Conservation (phyloP, 2,888 invertebrate species). For the Eristalis pertinax region DNA sequence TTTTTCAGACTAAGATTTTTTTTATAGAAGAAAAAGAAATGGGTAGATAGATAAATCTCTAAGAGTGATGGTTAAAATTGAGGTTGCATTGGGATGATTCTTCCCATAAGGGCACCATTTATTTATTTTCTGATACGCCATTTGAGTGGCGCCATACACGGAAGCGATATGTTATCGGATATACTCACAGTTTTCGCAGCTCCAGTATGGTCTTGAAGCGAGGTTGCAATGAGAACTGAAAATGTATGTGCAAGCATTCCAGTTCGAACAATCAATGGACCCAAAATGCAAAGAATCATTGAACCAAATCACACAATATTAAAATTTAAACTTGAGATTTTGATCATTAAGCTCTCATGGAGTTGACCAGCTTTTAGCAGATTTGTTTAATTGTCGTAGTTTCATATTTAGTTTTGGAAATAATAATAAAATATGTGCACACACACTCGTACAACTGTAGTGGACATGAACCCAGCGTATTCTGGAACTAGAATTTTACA, state of each 20-base stretch:
- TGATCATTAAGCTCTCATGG: neutral
- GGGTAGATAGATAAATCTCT: conserved; percentile 59
- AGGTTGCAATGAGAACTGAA: neutral
- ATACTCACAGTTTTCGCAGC: conserved; percentile 1
- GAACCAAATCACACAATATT: neutral
- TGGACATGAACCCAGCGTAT: too few relatives aligned
- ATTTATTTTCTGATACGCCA: conserved; percentile 1
- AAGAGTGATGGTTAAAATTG: conserved; percentile 63
- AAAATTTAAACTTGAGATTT: conserved; percentile 2
- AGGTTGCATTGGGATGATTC: conserved; percentile 62
- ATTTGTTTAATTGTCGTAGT: too few relatives aligned
- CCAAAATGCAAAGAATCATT: conserved; percentile 20
- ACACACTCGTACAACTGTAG: too few relatives aligned
- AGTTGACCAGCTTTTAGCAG: too few relatives aligned
- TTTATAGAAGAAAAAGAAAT: conserved; percentile 8
- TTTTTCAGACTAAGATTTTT: conserved; percentile 35
- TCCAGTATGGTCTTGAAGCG: conserved; percentile 27
- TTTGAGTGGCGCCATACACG: conserved; percentile 47
- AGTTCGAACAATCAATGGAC: neutral
- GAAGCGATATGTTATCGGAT: conserved; percentile 7
- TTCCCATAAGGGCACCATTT: conserved; percentile 19
- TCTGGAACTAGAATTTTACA: too few relatives aligned
- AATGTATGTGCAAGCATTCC: conserved; percentile 1
- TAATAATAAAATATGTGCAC: too few relatives aligned
- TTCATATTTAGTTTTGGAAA: too few relatives aligned